A percentile compares a stretch with the other conserved stretches of the same genome.
These are phyloP conservation scores for Aphis craccivora DNA, from an alignment of 1,140 invertebrate genomes.

Conservation along the genomic window DNA sequence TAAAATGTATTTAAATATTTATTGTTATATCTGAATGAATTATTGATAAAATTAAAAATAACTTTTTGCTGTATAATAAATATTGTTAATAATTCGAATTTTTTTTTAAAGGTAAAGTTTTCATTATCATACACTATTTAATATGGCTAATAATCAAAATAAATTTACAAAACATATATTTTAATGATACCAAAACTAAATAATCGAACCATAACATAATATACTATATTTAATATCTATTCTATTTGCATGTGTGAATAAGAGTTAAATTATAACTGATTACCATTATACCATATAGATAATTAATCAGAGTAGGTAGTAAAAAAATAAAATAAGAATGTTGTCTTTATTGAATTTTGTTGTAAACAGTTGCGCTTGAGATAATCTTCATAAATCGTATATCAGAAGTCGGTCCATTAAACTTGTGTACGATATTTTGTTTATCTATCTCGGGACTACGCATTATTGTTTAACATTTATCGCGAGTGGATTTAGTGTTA, in stretches of 20 bases:
- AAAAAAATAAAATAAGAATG: background rate
- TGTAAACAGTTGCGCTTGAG: background rate
- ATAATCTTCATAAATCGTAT: background rate
- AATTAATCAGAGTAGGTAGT: background rate
- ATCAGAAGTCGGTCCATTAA: background rate
- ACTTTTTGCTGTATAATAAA: background rate
- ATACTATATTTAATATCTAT: background rate
- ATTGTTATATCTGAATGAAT: background rate
- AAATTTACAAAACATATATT: background rate
- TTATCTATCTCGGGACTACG: background rate
- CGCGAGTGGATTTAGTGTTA: slow-evolving; percentile 14
- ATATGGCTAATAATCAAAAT: background rate
- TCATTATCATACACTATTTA: background rate
- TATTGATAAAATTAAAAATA: background rate
- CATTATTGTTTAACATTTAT: slow-evolving; percentile 7
- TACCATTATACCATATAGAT: background rate
- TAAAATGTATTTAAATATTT: background rate
- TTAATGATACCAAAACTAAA: background rate
- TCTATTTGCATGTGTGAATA: background rate
- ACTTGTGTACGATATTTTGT: background rate
- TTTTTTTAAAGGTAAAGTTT: background rate
- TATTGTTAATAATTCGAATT: background rate
- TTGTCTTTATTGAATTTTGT: background rate
- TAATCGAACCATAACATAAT: background rate
- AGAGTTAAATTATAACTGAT: background rate